Conservation (phyloP, 2,113 vertebrate species). For the Xiphorhynchus elegans region DNA sequence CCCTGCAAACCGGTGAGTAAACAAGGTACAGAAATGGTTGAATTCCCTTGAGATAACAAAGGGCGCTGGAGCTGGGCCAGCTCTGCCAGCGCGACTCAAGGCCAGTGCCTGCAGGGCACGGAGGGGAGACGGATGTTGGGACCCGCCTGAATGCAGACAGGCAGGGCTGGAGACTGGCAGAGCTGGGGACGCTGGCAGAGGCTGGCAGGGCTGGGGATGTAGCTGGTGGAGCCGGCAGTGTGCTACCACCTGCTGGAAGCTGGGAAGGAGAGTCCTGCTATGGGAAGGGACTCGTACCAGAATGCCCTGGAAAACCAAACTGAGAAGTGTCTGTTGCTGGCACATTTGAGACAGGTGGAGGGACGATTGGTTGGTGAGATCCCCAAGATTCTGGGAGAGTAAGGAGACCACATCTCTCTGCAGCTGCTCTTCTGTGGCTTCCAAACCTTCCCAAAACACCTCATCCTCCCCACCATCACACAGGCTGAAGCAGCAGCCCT, state of each 20-base stretch:
- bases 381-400: neutral
- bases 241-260: slow-evolving; percentile 57
- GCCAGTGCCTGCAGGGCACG: neutral
- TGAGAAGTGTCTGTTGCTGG: neutral
- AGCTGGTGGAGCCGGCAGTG: neutral
- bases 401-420: neutral
- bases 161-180: neutral
- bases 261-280: neutral
- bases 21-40: slow-evolving; percentile 17
- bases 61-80: neutral
- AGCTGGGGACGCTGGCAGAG: neutral
- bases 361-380: rapidly evolving
- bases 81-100: neutral
- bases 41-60: slow-evolving; percentile 9
- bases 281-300: neutral
- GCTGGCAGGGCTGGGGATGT: neutral
- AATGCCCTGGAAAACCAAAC: neutral
- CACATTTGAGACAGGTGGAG: neutral
- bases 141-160: neutral
- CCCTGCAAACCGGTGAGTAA: neutral
- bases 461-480: too few relatives aligned
- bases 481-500: neutral
- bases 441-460: neutral
- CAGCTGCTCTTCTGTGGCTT: neutral
- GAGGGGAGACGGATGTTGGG: neutral